phyloP scores from a whole-genome alignment of 2,797 vertebrate species.

The Anguilla pacifica region DNA sequence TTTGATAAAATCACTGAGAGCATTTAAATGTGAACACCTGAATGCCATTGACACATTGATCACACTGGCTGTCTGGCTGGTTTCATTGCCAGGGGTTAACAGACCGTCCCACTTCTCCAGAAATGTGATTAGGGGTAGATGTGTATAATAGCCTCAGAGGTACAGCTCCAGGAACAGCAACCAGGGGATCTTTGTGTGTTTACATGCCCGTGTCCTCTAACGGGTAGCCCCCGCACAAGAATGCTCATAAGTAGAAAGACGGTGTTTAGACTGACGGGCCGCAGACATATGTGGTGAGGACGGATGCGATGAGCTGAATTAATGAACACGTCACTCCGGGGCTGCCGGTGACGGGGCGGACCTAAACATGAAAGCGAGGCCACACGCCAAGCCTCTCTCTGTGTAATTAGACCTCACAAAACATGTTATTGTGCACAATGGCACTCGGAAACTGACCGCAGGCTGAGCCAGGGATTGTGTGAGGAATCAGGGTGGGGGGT shows the following conservation, averaged over 20 bases:
- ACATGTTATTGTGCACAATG: background rate
- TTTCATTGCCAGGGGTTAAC: background rate
- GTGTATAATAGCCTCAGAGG: background rate
- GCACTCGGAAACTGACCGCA: background rate
- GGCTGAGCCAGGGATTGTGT: background rate
- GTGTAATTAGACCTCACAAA: background rate
- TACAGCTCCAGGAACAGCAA: background rate
- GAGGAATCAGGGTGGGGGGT: no score
- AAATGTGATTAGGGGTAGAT: background rate
- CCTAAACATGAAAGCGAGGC: background rate
- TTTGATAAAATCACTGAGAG: background rate
- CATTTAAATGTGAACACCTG: background rate
- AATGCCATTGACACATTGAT: background rate
- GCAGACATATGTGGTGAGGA: background rate
- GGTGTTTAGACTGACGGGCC: background rate
- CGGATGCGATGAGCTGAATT: background rate
- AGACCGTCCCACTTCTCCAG: background rate
- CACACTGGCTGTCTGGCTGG: background rate
- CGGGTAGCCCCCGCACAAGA: background rate
- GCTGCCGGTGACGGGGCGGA: background rate
- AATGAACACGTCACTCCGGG: background rate
- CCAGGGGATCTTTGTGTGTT: background rate
- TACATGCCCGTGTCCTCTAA: background rate
- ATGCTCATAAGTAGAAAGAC: background rate
- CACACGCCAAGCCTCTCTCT: background rate